phyloP scores from a whole-genome alignment of 2,888 invertebrate species.

The Lithophane socia region DNA sequence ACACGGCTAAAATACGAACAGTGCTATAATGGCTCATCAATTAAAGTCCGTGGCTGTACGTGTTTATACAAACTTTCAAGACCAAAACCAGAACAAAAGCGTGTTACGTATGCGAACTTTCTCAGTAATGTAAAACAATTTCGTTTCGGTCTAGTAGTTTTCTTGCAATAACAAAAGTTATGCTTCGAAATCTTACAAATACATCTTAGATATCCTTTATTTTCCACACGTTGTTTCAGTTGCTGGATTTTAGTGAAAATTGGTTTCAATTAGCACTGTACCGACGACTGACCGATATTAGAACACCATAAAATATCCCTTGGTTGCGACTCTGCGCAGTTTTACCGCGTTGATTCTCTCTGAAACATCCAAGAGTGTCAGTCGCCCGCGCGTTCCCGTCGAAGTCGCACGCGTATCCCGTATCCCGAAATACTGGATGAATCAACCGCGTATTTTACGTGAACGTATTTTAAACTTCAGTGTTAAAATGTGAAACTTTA shows the following conservation, averaged over 20 bases:
- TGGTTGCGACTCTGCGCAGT: slow-evolving; percentile 75
- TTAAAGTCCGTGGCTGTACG: too few species aligned
- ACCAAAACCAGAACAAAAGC: not conserved
- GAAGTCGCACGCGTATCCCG: slow-evolving; percentile 55
- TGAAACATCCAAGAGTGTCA: slow-evolving; percentile 70
- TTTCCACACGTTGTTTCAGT: not conserved
- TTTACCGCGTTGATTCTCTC: slow-evolving; percentile 71
- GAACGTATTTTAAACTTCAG: slow-evolving; percentile 65
- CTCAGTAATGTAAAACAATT: slow-evolving; percentile 25
- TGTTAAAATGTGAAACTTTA: slow-evolving; percentile 68
- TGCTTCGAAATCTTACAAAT: slow-evolving; percentile 33
- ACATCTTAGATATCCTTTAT: slow-evolving; percentile 1
- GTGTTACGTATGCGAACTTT: slow-evolving; percentile 26
- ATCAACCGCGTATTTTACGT: slow-evolving; percentile 60
- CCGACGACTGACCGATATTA: slow-evolving; percentile 63
- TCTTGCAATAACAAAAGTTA: slow-evolving; percentile 45
- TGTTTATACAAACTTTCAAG: slow-evolving; percentile 26
- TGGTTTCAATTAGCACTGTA: slow-evolving; percentile 48
- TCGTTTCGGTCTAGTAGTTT: slow-evolving; percentile 29
- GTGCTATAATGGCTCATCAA: too few species aligned
- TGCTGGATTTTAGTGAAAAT: not conserved
- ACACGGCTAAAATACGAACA: too few species aligned
- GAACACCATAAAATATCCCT: slow-evolving; percentile 67
- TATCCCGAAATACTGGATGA: slow-evolving; percentile 31
- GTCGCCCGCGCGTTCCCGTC: slow-evolving; percentile 73